These are phyloP conservation scores for Conus canariensis DNA, from an alignment of 2,888 invertebrate species.

Conservation along the genomic window DNA sequence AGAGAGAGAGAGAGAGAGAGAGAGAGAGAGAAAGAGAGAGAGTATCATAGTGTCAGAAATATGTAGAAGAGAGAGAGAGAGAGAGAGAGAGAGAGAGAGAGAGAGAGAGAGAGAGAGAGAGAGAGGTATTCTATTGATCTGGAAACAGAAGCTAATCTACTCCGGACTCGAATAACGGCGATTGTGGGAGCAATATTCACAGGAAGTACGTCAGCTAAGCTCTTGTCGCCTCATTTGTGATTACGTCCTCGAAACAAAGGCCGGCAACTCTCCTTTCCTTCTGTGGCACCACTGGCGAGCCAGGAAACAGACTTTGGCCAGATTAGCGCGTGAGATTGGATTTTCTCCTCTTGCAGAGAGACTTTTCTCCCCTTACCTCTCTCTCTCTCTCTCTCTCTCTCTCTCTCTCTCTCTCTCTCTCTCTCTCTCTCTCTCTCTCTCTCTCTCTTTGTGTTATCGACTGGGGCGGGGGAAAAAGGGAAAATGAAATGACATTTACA, in stretches of 20 bases:
- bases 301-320: conserved; percentile 15
- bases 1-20: background rate
- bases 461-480: too few species aligned
- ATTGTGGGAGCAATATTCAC: background rate
- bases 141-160: conserved; percentile 2
- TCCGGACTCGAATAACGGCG: conserved; percentile 4
- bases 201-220: conserved; percentile 18
- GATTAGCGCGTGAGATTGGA: conserved; percentile 21
- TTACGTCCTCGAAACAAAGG: conserved; percentile 34
- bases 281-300: background rate
- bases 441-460: background rate
- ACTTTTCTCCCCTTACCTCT: conserved; percentile 23
- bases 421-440: background rate
- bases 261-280: conserved; percentile 27
- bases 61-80: too few species aligned
- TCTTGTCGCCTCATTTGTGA: conserved; percentile 20
- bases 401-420: conserved; percentile 16
- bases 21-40: too few species aligned
- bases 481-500: conserved; percentile 22
- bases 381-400: conserved; percentile 6
- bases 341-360: conserved; percentile 13
- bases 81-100: too few species aligned
- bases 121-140: background rate
- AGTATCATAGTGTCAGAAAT: too few species aligned
- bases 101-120: background rate